Evolutionary conservation across 2,888 invertebrate genomes (phyloP), one percentile per base, ranked within the genome.

Genomic region (Xestia sexstrigata): DNA sequence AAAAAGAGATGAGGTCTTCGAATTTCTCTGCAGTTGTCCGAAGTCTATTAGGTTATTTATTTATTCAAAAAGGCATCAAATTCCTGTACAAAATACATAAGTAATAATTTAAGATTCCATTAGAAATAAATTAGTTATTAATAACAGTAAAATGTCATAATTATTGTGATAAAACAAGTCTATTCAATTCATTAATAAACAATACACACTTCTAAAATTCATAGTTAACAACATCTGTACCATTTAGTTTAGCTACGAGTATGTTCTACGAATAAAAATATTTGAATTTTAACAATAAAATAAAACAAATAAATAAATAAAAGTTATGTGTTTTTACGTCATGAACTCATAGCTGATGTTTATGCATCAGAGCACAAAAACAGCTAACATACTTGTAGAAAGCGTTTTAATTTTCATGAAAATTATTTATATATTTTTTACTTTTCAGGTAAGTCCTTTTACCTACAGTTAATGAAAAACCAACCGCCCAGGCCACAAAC

Each of bases 361-460:
- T 8, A n/a, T 26, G 26, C 20, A 26, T 26, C 15, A 58, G n/a
- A n/a, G n/a, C n/a, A 47, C 20, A 52, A 17, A 11, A n/a, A 39
- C 26, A 20, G 20, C n/a, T 17, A 39, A 17, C 9, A 39, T 47
- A 35, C 11, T 35, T 69, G 23, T n/a, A 26, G 17, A 58, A 35
- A 69, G 0, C 23, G 35, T 20, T 42, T 23, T 11, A 35, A 35
- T 11, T 17, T 47, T 47, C 11, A 42, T 30, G 17, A 17, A 30
- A 11, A 26, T 63, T 72, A 2, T 74, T 71, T 3, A 20, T 20
- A 20, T 30, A 20, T 0, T 45, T 74, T 47, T 49, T 49, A 1
- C 45, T 65, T 82, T 82, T 35, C 75, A 82, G 82, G 82, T 82
- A 83, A 82, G 82, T 79, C 67, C 55, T 23, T 55, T 35, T 42